These are phyloP conservation scores for Panulirus ornatus DNA, from an alignment of 1,140 invertebrate species.

Conservation along the genomic window DNA sequence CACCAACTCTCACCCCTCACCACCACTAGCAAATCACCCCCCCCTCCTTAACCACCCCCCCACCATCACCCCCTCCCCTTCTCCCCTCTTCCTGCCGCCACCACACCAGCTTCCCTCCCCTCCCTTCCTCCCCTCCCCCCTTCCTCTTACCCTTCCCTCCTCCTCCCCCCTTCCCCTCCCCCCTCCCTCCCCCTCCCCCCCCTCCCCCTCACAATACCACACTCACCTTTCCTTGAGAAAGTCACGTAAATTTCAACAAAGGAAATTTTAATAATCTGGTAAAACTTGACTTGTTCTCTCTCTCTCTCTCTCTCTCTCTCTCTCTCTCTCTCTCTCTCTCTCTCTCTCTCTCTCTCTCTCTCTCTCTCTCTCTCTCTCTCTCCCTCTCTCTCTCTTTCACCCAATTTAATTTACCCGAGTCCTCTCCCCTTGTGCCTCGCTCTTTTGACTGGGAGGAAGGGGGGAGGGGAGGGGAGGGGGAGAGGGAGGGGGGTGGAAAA, in stretches of 20 bases:
- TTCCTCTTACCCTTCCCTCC: neutral
- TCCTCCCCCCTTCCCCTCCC: neutral
- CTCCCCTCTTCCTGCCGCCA: neutral
- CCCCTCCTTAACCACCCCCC: neutral
- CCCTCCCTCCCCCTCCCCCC: neutral
- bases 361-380: slow-evolving; percentile 1
- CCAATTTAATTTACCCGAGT: slow-evolving; percentile 42
- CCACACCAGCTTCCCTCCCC: no score
- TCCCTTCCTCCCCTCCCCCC: neutral
- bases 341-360: no score
- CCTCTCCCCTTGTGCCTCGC: neutral
- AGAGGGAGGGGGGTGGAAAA: neutral
- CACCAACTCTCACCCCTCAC: neutral
- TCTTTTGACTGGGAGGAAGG: neutral
- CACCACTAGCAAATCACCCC: neutral
- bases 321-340: neutral
- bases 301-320: neutral
- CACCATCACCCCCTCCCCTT: neutral
- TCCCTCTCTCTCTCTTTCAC: neutral
- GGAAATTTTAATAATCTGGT: slow-evolving; percentile 54
- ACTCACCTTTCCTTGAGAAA: neutral
- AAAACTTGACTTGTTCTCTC: slow-evolving; percentile 3
- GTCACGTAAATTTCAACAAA: slow-evolving; percentile 30
- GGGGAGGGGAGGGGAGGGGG: neutral
- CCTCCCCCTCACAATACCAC: neutral